These are phyloP conservation scores for Carassius carassius DNA, from an alignment of 2,113 vertebrate genomes.

Conservation along the genomic window DNA sequence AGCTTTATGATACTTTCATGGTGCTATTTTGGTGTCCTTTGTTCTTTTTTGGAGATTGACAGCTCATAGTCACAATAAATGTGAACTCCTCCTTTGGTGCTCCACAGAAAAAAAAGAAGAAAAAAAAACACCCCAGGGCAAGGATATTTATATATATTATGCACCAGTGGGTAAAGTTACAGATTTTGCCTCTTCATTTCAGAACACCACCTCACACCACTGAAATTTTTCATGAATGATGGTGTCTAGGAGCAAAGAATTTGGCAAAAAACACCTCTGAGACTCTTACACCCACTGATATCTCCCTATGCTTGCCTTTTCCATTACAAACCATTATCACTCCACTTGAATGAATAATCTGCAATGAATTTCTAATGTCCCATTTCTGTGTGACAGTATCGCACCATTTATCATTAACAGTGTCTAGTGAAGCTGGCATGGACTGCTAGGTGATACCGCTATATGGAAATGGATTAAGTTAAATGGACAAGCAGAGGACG, in stretches of 20 bases:
- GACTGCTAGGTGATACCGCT: slow-evolving; percentile 8
- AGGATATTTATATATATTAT: too few relatives aligned
- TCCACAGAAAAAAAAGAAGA: too few relatives aligned
- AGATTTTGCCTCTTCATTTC: too few relatives aligned
- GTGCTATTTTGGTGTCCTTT: too few relatives aligned
- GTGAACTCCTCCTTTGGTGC: too few relatives aligned
- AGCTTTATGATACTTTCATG: too few relatives aligned
- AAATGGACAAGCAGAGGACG: slow-evolving; percentile 22
- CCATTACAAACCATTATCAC: slow-evolving; percentile 62
- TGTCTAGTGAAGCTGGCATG: slow-evolving; percentile 47
- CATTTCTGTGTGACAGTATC: slow-evolving; percentile 50
- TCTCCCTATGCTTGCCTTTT: slow-evolving; percentile 48
- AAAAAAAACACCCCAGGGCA: too few relatives aligned
- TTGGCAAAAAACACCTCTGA: slow-evolving; percentile 3
- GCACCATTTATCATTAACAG: slow-evolving; percentile 56
- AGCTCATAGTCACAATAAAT: too few relatives aligned
- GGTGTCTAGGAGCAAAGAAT: slow-evolving; percentile 17
- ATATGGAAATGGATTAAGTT: slow-evolving; percentile 8
- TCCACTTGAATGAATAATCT: slow-evolving; percentile 58
- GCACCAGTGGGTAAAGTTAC: too few relatives aligned
- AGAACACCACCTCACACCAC: too few relatives aligned
- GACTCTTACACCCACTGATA: slow-evolving; percentile 38
- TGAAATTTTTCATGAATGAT: background rate
- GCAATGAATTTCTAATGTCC: slow-evolving; percentile 64
- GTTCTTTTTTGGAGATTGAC: too few relatives aligned